These are phyloP conservation scores for Pantherophis alleghaniensis DNA, from an alignment of 2,797 vertebrate genomes.

Conservation along the genomic window DNA sequence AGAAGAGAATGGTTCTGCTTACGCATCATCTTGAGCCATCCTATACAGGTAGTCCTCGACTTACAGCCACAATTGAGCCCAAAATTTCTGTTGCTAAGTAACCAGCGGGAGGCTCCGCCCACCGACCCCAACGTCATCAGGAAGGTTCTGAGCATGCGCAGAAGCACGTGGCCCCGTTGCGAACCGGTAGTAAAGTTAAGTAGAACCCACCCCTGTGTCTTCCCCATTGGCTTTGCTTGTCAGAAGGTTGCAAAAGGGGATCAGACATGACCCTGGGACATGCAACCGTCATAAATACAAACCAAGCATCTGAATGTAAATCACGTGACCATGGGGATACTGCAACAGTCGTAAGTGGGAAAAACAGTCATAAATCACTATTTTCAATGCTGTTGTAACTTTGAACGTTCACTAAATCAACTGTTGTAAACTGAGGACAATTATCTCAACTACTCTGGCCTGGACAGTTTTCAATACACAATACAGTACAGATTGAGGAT, in stretches of 20 bases:
- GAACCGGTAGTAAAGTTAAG: too few relatives aligned
- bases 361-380: background rate
- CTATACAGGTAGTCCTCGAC: background rate
- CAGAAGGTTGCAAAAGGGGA: background rate
- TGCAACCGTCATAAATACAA: background rate
- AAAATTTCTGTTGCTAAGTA: background rate
- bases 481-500: background rate
- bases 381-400: background rate
- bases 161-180: too few relatives aligned
- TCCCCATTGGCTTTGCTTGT: background rate
- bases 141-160: too few relatives aligned
- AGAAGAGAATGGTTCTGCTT: background rate
- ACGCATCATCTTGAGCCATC: background rate
- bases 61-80: background rate
- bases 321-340: background rate
- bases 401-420: background rate
- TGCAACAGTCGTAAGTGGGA: background rate
- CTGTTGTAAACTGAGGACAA: background rate
- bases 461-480: background rate
- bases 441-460: background rate
- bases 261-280: background rate
- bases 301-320: background rate
- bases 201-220: too few relatives aligned
- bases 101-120: too few relatives aligned
- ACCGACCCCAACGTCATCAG: too few relatives aligned